phyloP scores from a whole-genome alignment of 2,113 vertebrate genomes.

The Pao palembangensis region DNA sequence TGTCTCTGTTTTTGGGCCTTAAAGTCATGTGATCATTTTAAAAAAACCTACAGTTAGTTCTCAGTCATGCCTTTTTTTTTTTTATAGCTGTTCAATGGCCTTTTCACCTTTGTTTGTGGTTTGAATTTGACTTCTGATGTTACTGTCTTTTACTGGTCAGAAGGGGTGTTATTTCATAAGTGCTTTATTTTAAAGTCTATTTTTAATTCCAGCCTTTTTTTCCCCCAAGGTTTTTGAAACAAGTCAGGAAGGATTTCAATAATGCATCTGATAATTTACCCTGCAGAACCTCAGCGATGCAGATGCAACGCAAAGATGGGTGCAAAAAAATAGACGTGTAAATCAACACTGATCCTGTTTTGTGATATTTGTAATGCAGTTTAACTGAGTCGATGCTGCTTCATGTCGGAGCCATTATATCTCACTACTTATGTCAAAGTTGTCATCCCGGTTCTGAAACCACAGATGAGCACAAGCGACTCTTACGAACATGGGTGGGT shows the following conservation, averaged over 20 bases:
- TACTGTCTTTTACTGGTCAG: neutral
- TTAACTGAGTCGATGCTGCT: no score
- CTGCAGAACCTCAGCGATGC: slow-evolving; percentile 3
- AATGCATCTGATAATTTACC: neutral
- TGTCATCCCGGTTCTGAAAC: neutral
- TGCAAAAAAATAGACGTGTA: no score
- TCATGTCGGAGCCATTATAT: no score
- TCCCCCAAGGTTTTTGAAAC: neutral
- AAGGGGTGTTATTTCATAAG: neutral
- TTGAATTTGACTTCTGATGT: neutral
- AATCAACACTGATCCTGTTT: neutral
- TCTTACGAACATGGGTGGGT: neutral
- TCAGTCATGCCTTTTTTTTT: slow-evolving; percentile 57
- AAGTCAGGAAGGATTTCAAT: neutral
- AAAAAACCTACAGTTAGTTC: slow-evolving; percentile 39
- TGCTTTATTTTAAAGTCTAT: neutral
- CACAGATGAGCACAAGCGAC: neutral
- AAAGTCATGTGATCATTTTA: slow-evolving; percentile 44
- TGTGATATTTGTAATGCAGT: no score
- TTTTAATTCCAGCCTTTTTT: neutral
- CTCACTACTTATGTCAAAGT: no score
- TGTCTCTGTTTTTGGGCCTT: slow-evolving; percentile 56
- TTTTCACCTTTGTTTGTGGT: slow-evolving; percentile 12
- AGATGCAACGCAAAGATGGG: neutral
- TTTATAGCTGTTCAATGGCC: slow-evolving; percentile 49